Percentiles rank a stretch among this genome's conserved stretches.
Evolutionary conservation across 2,888 invertebrate species (phyloP).

Genomic region (Acanthosoma haemorrhoidale): DNA sequence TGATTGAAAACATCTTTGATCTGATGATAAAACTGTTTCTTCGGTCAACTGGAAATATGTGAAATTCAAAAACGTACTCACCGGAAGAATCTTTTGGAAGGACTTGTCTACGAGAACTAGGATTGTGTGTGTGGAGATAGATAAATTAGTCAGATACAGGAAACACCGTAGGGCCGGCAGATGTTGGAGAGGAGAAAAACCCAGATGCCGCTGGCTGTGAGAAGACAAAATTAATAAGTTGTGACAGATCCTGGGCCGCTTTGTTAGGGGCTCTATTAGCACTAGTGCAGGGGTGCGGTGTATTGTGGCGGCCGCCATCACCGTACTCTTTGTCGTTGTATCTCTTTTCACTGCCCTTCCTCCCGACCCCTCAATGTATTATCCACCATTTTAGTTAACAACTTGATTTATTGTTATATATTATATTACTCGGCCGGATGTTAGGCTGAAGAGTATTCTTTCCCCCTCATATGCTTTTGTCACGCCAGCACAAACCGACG

Average conservation of each 20-base stretch:
- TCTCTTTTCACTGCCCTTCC: not conserved
- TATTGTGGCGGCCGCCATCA: constrained; percentile 26
- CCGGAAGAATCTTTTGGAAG: too few relatives aligned
- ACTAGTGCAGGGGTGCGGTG: not conserved
- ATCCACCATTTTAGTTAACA: constrained; percentile 30
- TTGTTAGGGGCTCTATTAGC: constrained; percentile 21
- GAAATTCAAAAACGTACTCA: too few relatives aligned
- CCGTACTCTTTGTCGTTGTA: not conserved
- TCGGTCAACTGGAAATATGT: too few relatives aligned
- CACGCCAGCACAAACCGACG: not conserved
- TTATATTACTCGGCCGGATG: constrained; percentile 23
- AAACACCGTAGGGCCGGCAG: not conserved
- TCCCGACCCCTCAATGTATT: not conserved
- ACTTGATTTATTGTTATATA: constrained; percentile 25
- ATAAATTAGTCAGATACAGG: not conserved
- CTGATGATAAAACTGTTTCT: too few relatives aligned
- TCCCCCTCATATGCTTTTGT: not conserved
- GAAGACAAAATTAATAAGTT: constrained; percentile 29
- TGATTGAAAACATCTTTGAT: too few relatives aligned
- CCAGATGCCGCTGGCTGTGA: not conserved
- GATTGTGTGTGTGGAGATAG: not conserved
- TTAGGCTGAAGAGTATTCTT: constrained; percentile 6
- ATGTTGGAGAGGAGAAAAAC: not conserved
- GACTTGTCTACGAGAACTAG: too few relatives aligned
- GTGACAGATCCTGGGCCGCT: constrained; percentile 19